A percentile compares a stretch with the other conserved stretches of the same genome.
These are phyloP conservation scores for Psittacula cyanocephala DNA, from an alignment of 2,113 vertebrate genomes.

Conservation along the genomic window DNA sequence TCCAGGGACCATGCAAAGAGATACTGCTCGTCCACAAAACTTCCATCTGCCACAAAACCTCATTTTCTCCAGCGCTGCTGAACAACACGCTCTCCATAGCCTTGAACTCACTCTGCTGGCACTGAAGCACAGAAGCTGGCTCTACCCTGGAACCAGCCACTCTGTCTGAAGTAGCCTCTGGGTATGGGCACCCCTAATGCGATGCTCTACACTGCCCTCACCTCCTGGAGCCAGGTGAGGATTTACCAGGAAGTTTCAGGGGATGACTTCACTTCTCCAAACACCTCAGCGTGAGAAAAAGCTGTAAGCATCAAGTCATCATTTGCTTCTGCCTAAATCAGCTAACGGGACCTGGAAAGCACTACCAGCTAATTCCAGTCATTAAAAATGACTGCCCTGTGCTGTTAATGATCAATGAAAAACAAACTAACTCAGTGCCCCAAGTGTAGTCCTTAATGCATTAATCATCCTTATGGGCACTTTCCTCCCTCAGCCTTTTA, in stretches of 20 bases:
- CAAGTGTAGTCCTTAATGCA: background rate
- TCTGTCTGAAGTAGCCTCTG: background rate
- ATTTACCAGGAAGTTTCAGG: background rate
- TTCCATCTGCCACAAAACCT: background rate
- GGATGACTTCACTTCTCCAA: background rate
- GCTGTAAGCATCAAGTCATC: too few species aligned
- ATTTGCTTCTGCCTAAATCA: background rate
- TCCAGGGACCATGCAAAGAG: background rate
- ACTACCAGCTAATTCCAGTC: background rate
- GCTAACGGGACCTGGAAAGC: background rate
- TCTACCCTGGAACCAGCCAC: background rate
- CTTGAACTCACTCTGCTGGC: rapidly evolving
- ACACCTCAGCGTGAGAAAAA: background rate
- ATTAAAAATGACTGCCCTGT: background rate
- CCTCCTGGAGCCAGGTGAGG: background rate
- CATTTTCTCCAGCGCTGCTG: background rate
- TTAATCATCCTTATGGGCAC: background rate
- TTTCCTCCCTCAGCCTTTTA: background rate
- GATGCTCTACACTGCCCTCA: background rate
- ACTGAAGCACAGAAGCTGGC: rapidly evolving
- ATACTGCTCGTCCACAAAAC: rapidly evolving
- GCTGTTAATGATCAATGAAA: background rate
- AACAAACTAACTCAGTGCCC: background rate
- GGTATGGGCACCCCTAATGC: rapidly evolving
- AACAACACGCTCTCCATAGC: background rate